Evolutionary conservation across 2,888 invertebrate species (phyloP), one percentile per base, ranked within the genome.

Genomic region (Bellardia bayeri): DNA sequence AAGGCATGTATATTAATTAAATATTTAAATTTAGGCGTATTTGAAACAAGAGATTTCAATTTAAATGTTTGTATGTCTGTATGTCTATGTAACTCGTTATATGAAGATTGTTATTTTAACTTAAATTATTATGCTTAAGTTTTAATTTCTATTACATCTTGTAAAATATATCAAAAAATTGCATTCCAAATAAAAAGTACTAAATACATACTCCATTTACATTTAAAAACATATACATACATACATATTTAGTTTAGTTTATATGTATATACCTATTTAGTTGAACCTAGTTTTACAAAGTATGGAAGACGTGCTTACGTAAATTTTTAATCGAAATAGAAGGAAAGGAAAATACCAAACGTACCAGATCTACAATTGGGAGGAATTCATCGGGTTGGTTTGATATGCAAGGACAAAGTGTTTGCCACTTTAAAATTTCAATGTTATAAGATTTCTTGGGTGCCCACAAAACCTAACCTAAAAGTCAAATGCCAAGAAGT

Each of bases 161-260:
- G 61, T 61, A 51, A 37, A 61, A 49, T 30, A 61, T 16, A 49
- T 30, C 2, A 16, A 71, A 14, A 16, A 37, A 64, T 9, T 51
- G 40, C 64, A 76, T 76, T 76, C 76, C 64, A 63, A 64, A 51
- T 64, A 61, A 68, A 42, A 33, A 40, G 49, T 56, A 16, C 42
- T 14, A 3, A 61, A 40, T 58, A n/a, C 16, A 16, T 14, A 56
- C 30, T 37, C n/a, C 30, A 51, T 51, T 51, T n/a, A n/a, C n/a
- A 30, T 49, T 33, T 61, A 6, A 61, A 13, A 61, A 56, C 23
- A 23, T 23, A 23, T 23, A 23, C 23, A 23, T 23, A 23, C 23
- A 23, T 23, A 23, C 23, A 56, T 56, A 6, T 51, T 6, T 14
- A 51, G 14, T n/a, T n/a, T 45, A 5, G 33, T 33, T 33, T 4